phyloP scores from a whole-genome alignment of 2,797 vertebrate species.

The Lepidocolaptes lacrymiger region DNA sequence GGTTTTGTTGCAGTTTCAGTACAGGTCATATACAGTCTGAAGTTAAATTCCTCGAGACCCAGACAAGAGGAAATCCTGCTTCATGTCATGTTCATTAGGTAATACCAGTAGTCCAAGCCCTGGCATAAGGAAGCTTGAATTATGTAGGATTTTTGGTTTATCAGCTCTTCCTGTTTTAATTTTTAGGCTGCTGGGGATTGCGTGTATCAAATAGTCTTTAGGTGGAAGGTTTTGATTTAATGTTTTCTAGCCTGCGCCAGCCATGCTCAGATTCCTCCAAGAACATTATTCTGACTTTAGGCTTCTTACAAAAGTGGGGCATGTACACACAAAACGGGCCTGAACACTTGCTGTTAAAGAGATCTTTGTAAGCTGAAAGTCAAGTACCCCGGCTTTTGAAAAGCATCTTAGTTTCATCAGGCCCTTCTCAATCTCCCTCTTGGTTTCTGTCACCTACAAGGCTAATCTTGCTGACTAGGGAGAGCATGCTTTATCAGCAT shows the following conservation, averaged over 20 bases:
- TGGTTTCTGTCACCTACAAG: background rate
- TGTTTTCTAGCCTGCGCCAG: background rate
- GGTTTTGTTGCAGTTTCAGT: background rate
- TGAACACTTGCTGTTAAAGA: background rate
- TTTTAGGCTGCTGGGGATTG: background rate
- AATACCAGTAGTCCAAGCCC: background rate
- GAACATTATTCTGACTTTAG: background rate
- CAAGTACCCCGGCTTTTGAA: background rate
- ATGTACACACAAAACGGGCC: background rate
- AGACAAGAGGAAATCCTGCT: background rate
- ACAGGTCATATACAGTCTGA: background rate
- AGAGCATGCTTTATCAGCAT: background rate
- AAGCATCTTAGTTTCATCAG: background rate
- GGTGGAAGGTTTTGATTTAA: background rate
- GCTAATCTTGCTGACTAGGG: background rate
- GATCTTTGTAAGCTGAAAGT: background rate
- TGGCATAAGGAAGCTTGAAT: background rate
- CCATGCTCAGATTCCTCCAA: background rate
- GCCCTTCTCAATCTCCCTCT: background rate
- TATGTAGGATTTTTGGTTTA: background rate
- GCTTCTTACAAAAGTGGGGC: background rate
- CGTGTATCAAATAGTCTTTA: background rate
- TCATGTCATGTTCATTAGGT: accelerated
- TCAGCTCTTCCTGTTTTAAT: background rate
- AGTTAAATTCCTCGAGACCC: background rate